These are phyloP conservation scores for Calycopis cecrops DNA, from an alignment of 1,140 invertebrate genomes.

Conservation along the genomic window DNA sequence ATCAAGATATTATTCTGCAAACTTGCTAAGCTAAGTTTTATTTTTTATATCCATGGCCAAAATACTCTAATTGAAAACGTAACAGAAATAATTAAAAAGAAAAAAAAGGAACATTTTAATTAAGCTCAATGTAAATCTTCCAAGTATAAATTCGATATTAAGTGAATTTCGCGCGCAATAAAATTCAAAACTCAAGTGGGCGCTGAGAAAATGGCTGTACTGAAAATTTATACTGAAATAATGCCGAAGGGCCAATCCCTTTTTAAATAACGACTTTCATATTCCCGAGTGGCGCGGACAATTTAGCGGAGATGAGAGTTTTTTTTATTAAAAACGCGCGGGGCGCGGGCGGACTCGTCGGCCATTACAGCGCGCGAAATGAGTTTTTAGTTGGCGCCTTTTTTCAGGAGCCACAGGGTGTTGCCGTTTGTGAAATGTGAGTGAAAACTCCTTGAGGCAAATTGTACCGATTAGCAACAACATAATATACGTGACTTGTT, in stretches of 20 bases:
- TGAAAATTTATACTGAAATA: conserved; percentile 72
- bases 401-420: conserved; percentile 40
- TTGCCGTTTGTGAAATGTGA: not conserved
- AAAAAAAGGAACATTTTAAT: conserved; percentile 8
- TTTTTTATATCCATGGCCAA: too few species aligned
- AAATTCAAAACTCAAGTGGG: conserved; percentile 35
- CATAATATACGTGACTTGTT: too few species aligned
- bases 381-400: conserved; percentile 65
- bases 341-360: conserved; percentile 32
- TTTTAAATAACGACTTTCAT: conserved; percentile 74
- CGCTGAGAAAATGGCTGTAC: conserved; percentile 50
- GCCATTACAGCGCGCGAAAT: conserved; percentile 63
- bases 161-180: conserved; percentile 13
- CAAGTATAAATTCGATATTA: conserved; percentile 13
- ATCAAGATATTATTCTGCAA: too few species aligned
- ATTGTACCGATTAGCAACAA: too few species aligned
- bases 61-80: not conserved
- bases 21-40: too few species aligned
- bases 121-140: conserved; percentile 4
- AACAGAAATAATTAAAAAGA: not conserved
- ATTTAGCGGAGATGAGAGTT: conserved; percentile 71
- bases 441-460: too few species aligned
- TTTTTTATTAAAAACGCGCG: conserved; percentile 64
- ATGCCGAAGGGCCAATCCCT: conserved; percentile 63
- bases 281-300: conserved; percentile 64